Evolutionary conservation across 2,888 invertebrate genomes (phyloP), one percentile per base, ranked within the genome.

Genomic region (Elmis aenea): DNA sequence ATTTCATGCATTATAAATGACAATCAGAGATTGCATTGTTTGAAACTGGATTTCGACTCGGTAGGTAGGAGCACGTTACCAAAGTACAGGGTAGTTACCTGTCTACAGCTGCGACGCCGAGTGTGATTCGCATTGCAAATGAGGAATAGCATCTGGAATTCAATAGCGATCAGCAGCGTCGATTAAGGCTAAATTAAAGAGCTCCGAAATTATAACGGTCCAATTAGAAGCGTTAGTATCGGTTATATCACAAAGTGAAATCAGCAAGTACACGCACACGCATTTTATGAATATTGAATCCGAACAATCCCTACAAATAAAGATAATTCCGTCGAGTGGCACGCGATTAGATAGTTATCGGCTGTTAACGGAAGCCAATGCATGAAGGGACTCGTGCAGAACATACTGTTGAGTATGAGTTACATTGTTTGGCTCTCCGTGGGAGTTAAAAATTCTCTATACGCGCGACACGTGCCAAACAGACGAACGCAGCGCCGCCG

Each of bases 331-430:
- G 33, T 40, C 26, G 33, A 26, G 37, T 45, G 28, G 44, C 51
- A 47, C 46, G 49, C 47, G 51, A 49, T 51, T 49, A 51, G 49
- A 50, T 49, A 27, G 31, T 50, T 51, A 51, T 51, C 51, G 43
- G 42, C 43, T 45, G 50, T 45, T 50, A 46, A 50, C 48, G 43
- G 34, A 37, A 36, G 42, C 22, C 10, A 25, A 27, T 18, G 18
- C 3, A 6, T 13, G 15, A 3, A 12, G 5, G 9, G 15, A 28
- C n/a, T 5, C 18, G 15, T 16, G 29, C 33, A 29, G 31, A 41
- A 44, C 44, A 36, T 30, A 37, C 40, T 39, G 39, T 30, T 26
- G 24, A 36, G 33, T 41, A 38, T 38, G 37, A 45, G 42, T 42
- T 42, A 45, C 48, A 48, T 48, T 46, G 46, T 48, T 49, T 35